These are phyloP conservation scores for Heterodera schachtii DNA, from an alignment of 1,140 invertebrate species.

Conservation along the genomic window DNA sequence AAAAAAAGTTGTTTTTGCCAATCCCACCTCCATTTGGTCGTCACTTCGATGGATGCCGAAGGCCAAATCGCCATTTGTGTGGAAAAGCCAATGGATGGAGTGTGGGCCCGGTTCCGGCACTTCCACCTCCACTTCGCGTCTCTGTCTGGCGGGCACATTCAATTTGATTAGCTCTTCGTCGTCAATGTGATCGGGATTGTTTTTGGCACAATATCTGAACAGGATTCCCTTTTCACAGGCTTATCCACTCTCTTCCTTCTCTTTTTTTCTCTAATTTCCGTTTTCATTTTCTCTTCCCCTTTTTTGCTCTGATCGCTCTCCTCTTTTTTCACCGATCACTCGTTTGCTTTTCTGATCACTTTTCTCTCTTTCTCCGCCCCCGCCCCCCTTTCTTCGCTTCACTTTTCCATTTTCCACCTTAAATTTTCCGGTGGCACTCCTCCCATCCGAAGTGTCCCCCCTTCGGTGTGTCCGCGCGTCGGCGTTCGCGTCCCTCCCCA, in stretches of 20 bases:
- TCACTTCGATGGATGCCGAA: conserved; percentile 26
- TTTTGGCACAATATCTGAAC: conserved; percentile 41
- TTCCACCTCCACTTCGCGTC: conserved; percentile 36
- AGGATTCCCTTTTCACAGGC: not conserved
- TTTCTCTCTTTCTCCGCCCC: too few species aligned
- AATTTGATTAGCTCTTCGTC: conserved; percentile 40
- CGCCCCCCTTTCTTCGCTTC: too few species aligned
- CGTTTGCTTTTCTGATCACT: too few species aligned
- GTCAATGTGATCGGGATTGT: conserved; percentile 41
- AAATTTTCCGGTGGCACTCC: conserved; percentile 40
- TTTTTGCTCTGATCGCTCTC: too few species aligned
- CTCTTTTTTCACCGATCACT: too few species aligned
- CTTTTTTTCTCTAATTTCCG: too few species aligned
- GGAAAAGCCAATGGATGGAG: conserved; percentile 47
- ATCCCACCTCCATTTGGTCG: conserved; percentile 26
- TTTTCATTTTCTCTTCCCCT: too few species aligned
- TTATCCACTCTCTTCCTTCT: too few species aligned
- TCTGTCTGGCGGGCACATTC: conserved; percentile 38
- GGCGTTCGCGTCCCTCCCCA: conserved; percentile 42
- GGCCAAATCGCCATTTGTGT: conserved; percentile 40
- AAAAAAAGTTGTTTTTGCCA: conserved; percentile 8
- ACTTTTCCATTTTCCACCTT: not conserved
- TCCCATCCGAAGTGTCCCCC: conserved; percentile 41
- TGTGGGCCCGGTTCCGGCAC: conserved; percentile 20
- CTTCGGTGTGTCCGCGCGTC: conserved; percentile 31